A percentile compares a stretch with the other conserved stretches of the same genome.
Conservation (phyloP, 2,888 invertebrate species). For the Cetonia aurata region DNA sequence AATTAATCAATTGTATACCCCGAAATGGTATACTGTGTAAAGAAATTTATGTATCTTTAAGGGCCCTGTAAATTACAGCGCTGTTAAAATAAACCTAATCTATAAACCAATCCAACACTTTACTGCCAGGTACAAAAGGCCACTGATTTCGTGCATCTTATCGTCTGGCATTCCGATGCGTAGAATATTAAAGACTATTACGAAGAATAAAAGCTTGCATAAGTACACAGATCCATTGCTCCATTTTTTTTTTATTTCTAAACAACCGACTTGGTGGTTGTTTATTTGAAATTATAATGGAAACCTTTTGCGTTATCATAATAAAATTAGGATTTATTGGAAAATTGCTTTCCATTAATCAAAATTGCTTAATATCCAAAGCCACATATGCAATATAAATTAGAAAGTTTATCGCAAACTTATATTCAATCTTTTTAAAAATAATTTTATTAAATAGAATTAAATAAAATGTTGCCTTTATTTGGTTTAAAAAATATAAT, state of each 20-base stretch:
- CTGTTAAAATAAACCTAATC: slow-evolving; percentile 17
- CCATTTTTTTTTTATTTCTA: not conserved
- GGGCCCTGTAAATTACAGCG: not conserved
- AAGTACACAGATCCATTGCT: not conserved
- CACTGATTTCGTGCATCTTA: slow-evolving; percentile 17
- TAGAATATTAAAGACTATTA: slow-evolving; percentile 21
- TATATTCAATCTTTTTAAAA: no score
- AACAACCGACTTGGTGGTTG: slow-evolving; percentile 11
- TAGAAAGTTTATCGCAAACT: no score
- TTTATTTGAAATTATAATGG: not conserved
- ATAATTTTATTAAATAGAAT: no score
- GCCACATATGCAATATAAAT: no score
- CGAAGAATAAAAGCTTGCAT: not conserved
- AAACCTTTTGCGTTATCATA: no score
- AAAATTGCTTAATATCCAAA: no score
- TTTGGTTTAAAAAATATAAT: no score
- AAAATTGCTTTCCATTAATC: no score
- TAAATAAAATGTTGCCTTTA: no score
- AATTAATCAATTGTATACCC: no score
- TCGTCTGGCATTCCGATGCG: slow-evolving; percentile 24
- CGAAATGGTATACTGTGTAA: no score
- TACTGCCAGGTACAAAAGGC: slow-evolving; percentile 6
- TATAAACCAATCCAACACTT: slow-evolving; percentile 13
- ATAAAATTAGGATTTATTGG: no score
- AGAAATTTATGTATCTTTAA: not conserved